Evolutionary conservation across 2,888 invertebrate species (phyloP).

Genomic region (Tyria jacobaeae): DNA sequence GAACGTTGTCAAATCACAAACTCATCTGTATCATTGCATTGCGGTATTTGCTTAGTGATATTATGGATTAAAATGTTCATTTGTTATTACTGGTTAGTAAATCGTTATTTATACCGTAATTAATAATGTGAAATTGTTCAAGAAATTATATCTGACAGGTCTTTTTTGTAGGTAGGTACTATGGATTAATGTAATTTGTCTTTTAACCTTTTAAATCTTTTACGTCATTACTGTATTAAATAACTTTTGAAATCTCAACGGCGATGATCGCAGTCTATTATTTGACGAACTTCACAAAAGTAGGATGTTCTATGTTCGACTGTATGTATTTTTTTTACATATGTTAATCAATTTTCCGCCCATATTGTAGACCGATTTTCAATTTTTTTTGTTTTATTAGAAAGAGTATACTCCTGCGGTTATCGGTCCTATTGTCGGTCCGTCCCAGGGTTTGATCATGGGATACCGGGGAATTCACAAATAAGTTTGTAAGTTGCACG

Average conservation of each 20-base stretch:
- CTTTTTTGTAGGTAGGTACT: background rate
- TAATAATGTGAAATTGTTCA: background rate
- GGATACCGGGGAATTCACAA: no score
- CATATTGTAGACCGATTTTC: no score
- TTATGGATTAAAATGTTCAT: constrained; percentile 32
- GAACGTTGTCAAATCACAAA: constrained; percentile 52
- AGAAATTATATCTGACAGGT: background rate
- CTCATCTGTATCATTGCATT: constrained; percentile 58
- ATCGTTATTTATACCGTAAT: no score
- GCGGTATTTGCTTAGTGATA: constrained; percentile 42
- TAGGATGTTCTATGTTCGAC: no score
- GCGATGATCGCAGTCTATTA: background rate
- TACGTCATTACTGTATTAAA: background rate
- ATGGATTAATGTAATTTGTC: background rate
- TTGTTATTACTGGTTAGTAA: constrained; percentile 24
- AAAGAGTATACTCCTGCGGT: no score
- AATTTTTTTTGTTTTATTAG: no score
- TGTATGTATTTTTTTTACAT: no score
- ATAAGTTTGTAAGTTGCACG: no score
- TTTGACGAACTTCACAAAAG: background rate
- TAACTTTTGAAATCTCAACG: background rate
- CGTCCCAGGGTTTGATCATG: no score
- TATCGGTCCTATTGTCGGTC: no score
- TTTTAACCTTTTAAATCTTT: background rate
- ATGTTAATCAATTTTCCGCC: no score